Evolutionary conservation across 2,797 vertebrate genomes (phyloP).

Genomic region (Hoplostethus mediterraneus): DNA sequence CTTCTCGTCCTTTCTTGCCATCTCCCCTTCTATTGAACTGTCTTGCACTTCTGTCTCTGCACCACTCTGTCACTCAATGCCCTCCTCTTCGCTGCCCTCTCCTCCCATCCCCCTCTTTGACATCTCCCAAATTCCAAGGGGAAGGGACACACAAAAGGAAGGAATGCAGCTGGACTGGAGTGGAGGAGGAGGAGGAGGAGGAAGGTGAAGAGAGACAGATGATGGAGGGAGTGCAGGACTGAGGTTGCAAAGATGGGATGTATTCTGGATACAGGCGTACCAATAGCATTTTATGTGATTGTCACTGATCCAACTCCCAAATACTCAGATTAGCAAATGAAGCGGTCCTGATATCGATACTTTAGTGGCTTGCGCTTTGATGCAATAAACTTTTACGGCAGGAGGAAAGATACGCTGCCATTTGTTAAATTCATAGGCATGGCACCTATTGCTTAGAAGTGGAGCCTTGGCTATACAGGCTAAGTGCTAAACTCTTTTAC

Average conservation of each 20-base stretch:
- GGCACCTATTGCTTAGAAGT: background rate
- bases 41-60: constrained; percentile 27
- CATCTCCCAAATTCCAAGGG: constrained; percentile 71
- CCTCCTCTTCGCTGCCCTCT: constrained; percentile 22
- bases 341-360: background rate
- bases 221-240: constrained; percentile 37
- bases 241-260: constrained; percentile 23
- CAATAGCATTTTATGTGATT: background rate
- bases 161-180: constrained; percentile 70
- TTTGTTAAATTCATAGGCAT: background rate
- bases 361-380: background rate
- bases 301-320: background rate
- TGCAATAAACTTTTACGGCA: background rate
- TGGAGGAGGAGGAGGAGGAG: constrained; percentile 24
- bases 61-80: constrained; percentile 52
- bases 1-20: constrained; percentile 35
- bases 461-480: background rate
- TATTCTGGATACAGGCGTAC: constrained; percentile 15
- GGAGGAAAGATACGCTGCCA: background rate
- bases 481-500: constrained; percentile 25
- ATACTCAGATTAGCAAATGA: background rate
- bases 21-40: constrained; percentile 38
- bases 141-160: constrained; percentile 67
- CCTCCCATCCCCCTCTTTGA: constrained; percentile 43
- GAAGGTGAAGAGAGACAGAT: constrained; percentile 40